A percentile compares a stretch with the other conserved stretches of the same genome.
Conservation (phyloP, 92 coral and sea anemone species). For the Epizoanthus rinbou region DNA sequence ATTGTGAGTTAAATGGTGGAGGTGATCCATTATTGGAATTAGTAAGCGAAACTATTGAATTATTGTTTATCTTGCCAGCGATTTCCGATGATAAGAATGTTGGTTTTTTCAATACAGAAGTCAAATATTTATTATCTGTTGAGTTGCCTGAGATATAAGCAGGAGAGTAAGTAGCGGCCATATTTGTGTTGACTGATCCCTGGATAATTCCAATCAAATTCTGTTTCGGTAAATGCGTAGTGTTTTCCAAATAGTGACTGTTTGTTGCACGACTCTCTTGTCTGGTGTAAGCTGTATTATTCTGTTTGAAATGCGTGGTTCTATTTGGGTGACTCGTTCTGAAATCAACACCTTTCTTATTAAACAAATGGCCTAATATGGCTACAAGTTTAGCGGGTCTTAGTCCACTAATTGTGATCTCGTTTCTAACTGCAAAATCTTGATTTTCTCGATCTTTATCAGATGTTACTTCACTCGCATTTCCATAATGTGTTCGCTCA, state of each 20-base stretch:
- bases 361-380: not conserved
- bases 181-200: slow-evolving; percentile 15
- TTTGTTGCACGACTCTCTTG: not conserved
- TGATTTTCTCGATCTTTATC: not conserved
- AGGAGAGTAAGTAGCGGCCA: not conserved
- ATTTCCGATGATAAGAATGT: slow-evolving; percentile 4
- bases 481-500: too few species aligned
- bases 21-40: not conserved
- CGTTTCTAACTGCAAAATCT: not conserved
- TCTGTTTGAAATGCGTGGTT: not conserved
- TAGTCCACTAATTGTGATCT: not conserved
- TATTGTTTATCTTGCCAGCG: slow-evolving; percentile 14
- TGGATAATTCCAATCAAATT: not conserved
- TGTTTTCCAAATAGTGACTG: not conserved
- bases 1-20: not conserved
- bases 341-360: not conserved
- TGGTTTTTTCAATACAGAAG: not conserved
- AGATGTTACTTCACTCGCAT: too few species aligned
- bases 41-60: not conserved
- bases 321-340: not conserved
- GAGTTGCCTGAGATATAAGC: not conserved
- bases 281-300: not conserved
- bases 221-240: not conserved
- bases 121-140: not conserved
- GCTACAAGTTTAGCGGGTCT: not conserved